phyloP scores from a whole-genome alignment of 2,888 invertebrate genomes.

The Thereva nobilitata region DNA sequence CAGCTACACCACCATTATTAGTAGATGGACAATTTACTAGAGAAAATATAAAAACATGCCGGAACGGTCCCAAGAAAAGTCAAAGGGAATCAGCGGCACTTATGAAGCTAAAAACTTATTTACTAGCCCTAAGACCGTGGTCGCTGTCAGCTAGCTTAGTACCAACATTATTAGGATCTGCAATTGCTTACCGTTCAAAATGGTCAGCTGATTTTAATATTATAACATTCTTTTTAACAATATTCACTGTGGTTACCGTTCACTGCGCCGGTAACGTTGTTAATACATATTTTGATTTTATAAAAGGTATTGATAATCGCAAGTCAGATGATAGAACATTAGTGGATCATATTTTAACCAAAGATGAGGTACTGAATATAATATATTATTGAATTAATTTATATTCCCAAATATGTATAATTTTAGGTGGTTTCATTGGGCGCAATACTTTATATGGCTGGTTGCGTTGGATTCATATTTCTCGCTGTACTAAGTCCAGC shows the following conservation, averaged over 20 bases:
- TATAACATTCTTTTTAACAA: conserved; percentile 76
- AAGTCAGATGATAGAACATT: conserved; percentile 93
- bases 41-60: conserved; percentile 8
- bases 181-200: conserved; percentile 81
- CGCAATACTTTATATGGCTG: conserved; percentile 83
- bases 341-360: conserved; percentile 87
- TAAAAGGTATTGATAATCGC: conserved; percentile 89
- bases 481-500: conserved; percentile 82
- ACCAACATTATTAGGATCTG: conserved; percentile 88
- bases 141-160: conserved; percentile 89
- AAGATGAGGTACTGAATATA: conserved; percentile 63
- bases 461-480: conserved; percentile 81
- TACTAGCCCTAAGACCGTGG: conserved; percentile 90
- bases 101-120: conserved; percentile 87
- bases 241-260: conserved; percentile 86
- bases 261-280: conserved; percentile 97
- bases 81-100: conserved; percentile 56
- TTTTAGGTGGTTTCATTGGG: conserved; percentile 84
- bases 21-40: conserved; percentile 19
- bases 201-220: conserved; percentile 77
- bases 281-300: conserved; percentile 94
- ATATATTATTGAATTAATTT: conserved; percentile 10
- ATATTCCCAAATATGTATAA: conserved; percentile 20
- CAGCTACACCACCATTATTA: conserved; percentile 23
- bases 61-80: not conserved